Percentiles rank a stretch among this genome's conserved stretches.
These are phyloP conservation scores for Pagrus major DNA, from an alignment of 2,113 vertebrate species.

Conservation along the genomic window DNA sequence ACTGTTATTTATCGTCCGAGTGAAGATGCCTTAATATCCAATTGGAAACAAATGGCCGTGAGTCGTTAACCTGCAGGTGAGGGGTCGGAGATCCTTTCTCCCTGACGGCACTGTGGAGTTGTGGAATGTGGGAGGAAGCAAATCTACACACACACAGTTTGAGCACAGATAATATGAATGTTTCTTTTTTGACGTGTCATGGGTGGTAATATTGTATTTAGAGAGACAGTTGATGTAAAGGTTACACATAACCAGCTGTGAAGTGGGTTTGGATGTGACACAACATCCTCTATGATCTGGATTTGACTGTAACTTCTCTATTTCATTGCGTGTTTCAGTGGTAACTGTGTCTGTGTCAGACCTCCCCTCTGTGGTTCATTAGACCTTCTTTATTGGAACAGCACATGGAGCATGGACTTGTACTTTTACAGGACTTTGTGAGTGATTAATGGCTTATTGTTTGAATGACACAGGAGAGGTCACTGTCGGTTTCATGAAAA, in stretches of 20 bases:
- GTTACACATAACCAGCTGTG: conserved; percentile 18
- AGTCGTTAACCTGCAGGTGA: conserved; percentile 82
- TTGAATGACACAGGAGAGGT: conserved; percentile 58
- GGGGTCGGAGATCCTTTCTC: conserved; percentile 73
- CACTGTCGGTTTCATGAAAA: conserved; percentile 51
- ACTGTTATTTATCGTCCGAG: conserved; percentile 77
- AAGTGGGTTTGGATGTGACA: conserved; percentile 16
- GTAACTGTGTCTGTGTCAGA: conserved; percentile 27
- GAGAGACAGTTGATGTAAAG: conserved; percentile 17
- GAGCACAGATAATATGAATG: conserved; percentile 4
- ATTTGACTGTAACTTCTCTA: conserved; percentile 2
- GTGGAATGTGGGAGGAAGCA: conserved; percentile 83
- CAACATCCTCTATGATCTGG: conserved; percentile 11
- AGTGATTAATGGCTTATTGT: conserved; percentile 58
- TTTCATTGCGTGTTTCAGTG: conserved; percentile 22
- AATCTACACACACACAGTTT: conserved; percentile 23
- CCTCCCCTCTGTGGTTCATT: conserved; percentile 32
- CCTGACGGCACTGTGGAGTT: conserved; percentile 56
- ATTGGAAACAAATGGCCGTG: conserved; percentile 83
- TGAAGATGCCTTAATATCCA: conserved; percentile 79
- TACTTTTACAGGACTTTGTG: conserved; percentile 14
- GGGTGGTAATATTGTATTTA: conserved; percentile 11
- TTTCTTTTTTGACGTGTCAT: not conserved
- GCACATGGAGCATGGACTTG: conserved; percentile 38
- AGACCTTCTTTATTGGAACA: conserved; percentile 43